Percentiles rank a stretch among this genome's conserved stretches.
phyloP scores from a whole-genome alignment of 2,888 invertebrate species.

The Rambutsinella grinnellia region DNA sequence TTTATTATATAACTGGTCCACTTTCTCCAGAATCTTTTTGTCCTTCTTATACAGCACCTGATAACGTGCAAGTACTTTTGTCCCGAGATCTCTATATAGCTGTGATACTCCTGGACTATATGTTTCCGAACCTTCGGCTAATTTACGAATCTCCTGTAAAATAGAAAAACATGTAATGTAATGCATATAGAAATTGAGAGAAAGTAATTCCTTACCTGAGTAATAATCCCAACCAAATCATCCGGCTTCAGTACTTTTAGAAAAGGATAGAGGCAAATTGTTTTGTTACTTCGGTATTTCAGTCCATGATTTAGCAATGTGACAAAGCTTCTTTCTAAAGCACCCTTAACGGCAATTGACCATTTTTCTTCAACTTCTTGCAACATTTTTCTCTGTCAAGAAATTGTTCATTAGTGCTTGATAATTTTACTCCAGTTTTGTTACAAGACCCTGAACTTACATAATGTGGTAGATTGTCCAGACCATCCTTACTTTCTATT shows the following conservation, averaged over 20 bases:
- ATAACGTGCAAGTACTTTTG: constrained; percentile 77
- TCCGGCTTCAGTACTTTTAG: constrained; percentile 74
- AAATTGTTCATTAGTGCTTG: constrained; percentile 42
- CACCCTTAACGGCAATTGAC: constrained; percentile 75
- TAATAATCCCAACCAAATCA: constrained; percentile 71
- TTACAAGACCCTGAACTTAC: too few relatives aligned
- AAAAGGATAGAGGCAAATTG: constrained; percentile 79
- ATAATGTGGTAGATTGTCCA: constrained; percentile 69
- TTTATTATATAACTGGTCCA: constrained; percentile 74
- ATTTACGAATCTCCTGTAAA: constrained; percentile 77
- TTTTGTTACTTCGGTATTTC: constrained; percentile 72
- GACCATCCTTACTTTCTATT: constrained; percentile 71
- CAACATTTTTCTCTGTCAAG: constrained; percentile 77
- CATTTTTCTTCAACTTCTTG: constrained; percentile 77
- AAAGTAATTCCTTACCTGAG: constrained; percentile 68
- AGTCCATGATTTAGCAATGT: constrained; percentile 75
- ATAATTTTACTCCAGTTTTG: constrained; percentile 20
- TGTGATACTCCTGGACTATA: constrained; percentile 80
- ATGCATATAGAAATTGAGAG: constrained; percentile 60
- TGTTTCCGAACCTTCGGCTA: constrained; percentile 84
- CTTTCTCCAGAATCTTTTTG: constrained; percentile 78
- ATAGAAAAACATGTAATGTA: constrained; percentile 16
- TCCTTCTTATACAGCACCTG: constrained; percentile 77
- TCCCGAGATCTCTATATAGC: constrained; percentile 78
- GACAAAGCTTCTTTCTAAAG: constrained; percentile 79